Conservation (phyloP, 2,113 vertebrate species). For the Tricholaema leucomelas region DNA sequence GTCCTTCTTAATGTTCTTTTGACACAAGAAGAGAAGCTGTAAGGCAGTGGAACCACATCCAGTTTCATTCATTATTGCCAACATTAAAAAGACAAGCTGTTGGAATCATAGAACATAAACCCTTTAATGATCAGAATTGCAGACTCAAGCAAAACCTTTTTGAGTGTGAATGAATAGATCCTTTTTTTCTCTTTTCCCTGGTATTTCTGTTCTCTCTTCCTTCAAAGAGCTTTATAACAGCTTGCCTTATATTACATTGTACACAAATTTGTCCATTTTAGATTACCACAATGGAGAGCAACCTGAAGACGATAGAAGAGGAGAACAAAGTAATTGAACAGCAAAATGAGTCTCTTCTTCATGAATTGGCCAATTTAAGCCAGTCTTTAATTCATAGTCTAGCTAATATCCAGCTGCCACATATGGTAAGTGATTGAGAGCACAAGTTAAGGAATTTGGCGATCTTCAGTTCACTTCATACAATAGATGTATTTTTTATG, state of each 20-base stretch:
- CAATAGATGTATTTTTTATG: constrained; percentile 60
- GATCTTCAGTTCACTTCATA: constrained; percentile 63
- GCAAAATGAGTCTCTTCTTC: constrained; percentile 98
- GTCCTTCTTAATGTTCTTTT: background rate
- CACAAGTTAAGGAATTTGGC: constrained; percentile 76
- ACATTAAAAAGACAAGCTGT: constrained; percentile 10
- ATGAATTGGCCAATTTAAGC: constrained; percentile 97
- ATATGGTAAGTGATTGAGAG: constrained; percentile 96
- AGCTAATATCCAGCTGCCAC: constrained; percentile 98
- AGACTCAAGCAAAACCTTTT: background rate
- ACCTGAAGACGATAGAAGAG: constrained; percentile 98
- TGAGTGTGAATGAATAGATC: background rate
- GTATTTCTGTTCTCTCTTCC: background rate
- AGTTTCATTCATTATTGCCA: background rate
- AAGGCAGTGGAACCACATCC: background rate
- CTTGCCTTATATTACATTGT: constrained; percentile 70
- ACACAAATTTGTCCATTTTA: constrained; percentile 71
- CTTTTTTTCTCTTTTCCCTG: background rate
- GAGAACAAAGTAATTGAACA: constrained; percentile 99
- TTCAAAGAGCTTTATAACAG: background rate
- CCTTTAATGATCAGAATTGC: background rate
- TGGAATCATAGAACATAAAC: background rate
- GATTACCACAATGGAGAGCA: constrained; percentile 99
- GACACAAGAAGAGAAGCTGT: background rate
- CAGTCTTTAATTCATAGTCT: constrained; percentile 99